Conservation (phyloP, 1,140 invertebrate genomes). For the Orchesella cincta region DNA sequence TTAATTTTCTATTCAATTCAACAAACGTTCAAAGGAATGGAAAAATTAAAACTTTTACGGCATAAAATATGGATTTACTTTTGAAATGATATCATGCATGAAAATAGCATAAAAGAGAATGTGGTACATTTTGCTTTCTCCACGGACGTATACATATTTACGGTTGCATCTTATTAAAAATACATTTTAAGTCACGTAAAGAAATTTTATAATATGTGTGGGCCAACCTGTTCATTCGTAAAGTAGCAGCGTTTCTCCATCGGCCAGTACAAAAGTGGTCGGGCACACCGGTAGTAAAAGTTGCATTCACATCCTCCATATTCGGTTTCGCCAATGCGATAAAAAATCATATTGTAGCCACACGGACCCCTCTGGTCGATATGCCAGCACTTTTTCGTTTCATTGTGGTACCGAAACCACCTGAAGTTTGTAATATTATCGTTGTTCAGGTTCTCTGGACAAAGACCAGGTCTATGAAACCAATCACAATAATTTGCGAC, state of each 20-base stretch:
- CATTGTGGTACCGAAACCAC: constrained; percentile 40
- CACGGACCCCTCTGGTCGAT: constrained; percentile 38
- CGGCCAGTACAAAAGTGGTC: constrained; percentile 24
- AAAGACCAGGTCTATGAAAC: constrained; percentile 20
- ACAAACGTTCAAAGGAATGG: too few species aligned
- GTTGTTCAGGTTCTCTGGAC: constrained; percentile 35
- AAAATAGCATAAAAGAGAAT: too few species aligned
- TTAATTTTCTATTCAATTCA: too few species aligned
- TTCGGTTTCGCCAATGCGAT: constrained; percentile 33
- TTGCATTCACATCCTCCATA: constrained; percentile 41
- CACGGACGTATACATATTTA: too few species aligned
- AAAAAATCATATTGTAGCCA: constrained; percentile 38
- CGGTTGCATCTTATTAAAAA: too few species aligned
- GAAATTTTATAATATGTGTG: too few species aligned
- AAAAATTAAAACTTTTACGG: too few species aligned
- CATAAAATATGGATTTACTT: too few species aligned
- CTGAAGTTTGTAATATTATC: constrained; percentile 35
- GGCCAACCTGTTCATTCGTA: constrained; percentile 20
- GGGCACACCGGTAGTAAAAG: constrained; percentile 37
- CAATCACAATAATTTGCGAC: too few species aligned
- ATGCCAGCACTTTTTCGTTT: constrained; percentile 33
- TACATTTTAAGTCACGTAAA: too few species aligned
- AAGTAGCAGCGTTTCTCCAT: constrained; percentile 16
- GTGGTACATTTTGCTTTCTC: too few species aligned
- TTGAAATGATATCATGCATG: too few species aligned